A percentile compares a stretch with the other conserved stretches of the same genome.
These are phyloP conservation scores for Okapia johnstoni DNA, from an alignment of 2,113 vertebrate genomes.

Conservation along the genomic window DNA sequence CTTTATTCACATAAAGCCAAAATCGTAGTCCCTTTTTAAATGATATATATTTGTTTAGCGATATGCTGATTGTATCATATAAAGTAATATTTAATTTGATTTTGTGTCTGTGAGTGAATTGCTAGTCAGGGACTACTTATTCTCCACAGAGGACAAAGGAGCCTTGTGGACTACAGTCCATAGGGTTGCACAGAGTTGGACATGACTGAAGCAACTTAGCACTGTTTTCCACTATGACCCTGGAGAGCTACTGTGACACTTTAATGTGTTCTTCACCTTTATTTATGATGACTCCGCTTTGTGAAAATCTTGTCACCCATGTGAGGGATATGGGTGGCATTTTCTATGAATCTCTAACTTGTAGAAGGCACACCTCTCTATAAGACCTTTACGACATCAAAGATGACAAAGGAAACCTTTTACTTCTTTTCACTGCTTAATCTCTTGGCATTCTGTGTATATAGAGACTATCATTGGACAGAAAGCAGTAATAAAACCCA, in stretches of 20 bases:
- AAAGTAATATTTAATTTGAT: background rate
- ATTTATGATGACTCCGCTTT: constrained; percentile 42
- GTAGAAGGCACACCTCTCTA: background rate
- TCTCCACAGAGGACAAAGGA: background rate
- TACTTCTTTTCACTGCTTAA: constrained; percentile 61
- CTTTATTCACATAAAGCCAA: background rate
- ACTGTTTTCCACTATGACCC: background rate
- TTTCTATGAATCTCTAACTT: background rate
- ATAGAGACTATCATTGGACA: constrained; percentile 72
- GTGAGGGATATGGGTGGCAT: background rate
- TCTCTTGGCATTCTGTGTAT: constrained; percentile 50
- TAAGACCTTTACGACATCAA: constrained; percentile 65
- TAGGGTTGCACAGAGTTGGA: background rate
- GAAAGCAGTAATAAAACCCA: constrained; percentile 80
- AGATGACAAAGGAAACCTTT: constrained; percentile 57
- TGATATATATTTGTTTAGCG: background rate
- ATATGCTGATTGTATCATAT: background rate
- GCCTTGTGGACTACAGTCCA: background rate
- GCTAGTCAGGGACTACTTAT: background rate
- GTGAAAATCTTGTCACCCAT: constrained; percentile 39
- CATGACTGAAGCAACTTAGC: background rate
- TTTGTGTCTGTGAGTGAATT: background rate
- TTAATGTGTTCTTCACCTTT: background rate
- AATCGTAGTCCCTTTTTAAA: background rate
- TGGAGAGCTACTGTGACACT: background rate